Evolutionary conservation across 2,888 invertebrate genomes (phyloP), one percentile per base, ranked within the genome.

Genomic region (Machimus rusticus): DNA sequence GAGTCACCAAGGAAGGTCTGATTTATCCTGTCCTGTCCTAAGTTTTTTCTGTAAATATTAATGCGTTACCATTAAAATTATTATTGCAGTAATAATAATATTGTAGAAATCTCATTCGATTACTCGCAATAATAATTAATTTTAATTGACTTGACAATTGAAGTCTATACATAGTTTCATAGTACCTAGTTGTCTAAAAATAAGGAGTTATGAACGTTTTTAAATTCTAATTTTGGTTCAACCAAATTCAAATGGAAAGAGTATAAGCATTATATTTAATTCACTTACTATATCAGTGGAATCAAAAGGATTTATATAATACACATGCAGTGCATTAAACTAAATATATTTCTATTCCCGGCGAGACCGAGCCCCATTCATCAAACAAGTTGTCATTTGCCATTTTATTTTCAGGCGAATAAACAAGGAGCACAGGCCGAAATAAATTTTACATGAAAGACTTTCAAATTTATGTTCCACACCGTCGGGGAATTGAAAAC

Each of bases 401-500:
- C 87, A 88, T 87, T 88, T 88, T 88, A 88, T 87, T 88, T 88
- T 88, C 88, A 87, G 78, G 77, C 74, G 87, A 88, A 87, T 88
- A 88, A 87, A 88, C 88, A 88, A 77, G 74, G 37, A 88, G 51
- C 46, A 55, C 87, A 57, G 43, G 78, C 55, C 74, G 82, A 88
- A 66, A 86, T 88, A 88, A 88, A 88, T 88, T 88, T 88, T 78
- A 87, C 87, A 78, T 78, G 87, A 87, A 87, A 78, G 88, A 66
- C 84, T 87, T 79, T 78, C 78, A 86, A 88, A 88, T 88, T 88
- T 88, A 88, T 88, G 74, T 87, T 79, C 74, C 37, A 55, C 85
- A 85, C 39, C 85, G 74, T n/a, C 14, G 37, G 74, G 74, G 74
- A 85, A 85, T 81, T 81, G 82, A 57, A 82, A 82, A 82, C 82